Conservation (phyloP, 2,113 vertebrate genomes). For the Carollia perspicillata region DNA sequence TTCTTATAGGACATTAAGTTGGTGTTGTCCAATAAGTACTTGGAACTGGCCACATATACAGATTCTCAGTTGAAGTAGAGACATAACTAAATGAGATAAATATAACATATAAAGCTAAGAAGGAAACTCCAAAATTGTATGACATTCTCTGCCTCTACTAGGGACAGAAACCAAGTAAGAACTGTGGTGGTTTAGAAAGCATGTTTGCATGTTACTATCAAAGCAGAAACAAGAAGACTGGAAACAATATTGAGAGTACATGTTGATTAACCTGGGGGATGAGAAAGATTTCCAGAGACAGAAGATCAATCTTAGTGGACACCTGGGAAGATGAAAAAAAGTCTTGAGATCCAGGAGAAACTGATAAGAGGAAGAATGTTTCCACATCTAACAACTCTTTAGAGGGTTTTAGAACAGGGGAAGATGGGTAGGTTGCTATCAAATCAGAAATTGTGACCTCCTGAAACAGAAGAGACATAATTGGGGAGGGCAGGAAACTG, state of each 20-base stretch:
- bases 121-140: not conserved
- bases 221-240: not conserved
- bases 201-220: not conserved
- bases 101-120: not conserved
- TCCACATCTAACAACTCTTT: not conserved
- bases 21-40: not conserved
- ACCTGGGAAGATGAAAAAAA: not conserved
- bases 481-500: not conserved
- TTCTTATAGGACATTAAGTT: not conserved
- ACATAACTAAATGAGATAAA: not conserved
- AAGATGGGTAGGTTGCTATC: not conserved
- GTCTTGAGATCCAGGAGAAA: not conserved
- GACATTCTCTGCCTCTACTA: not conserved
- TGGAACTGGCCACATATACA: not conserved
- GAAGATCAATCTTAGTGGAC: not conserved
- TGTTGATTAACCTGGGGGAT: not conserved
- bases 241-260: not conserved
- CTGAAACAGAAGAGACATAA: not conserved
- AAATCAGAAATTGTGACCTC: not conserved
- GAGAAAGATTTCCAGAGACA: not conserved
- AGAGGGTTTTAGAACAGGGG: not conserved
- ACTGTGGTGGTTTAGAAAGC: not conserved
- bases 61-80: not conserved
- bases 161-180: not conserved
- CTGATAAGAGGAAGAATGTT: not conserved